Evolutionary conservation across 2,113 vertebrate genomes (phyloP).

Genomic region (Pseudorasbora parva): DNA sequence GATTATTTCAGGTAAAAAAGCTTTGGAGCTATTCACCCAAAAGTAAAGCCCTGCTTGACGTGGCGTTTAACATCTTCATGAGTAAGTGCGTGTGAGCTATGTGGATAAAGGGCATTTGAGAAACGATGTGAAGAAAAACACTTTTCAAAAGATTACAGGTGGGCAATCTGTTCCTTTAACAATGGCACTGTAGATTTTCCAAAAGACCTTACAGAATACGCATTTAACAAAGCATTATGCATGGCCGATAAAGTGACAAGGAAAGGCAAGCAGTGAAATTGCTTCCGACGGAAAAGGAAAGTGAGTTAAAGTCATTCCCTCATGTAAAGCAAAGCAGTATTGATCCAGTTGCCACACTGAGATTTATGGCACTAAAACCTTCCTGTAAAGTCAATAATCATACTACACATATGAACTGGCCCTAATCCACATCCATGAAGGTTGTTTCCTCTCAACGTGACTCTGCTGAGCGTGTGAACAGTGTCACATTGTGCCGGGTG

Average conservation of each 20-base stretch:
- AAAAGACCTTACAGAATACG: conserved; percentile 27
- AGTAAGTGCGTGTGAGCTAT: conserved; percentile 26
- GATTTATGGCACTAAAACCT: conserved; percentile 28
- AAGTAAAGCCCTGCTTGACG: conserved; percentile 5
- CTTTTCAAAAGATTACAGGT: conserved; percentile 34
- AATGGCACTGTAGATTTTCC: conserved; percentile 16
- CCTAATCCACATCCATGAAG: conserved; percentile 18
- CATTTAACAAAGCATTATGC: conserved; percentile 22
- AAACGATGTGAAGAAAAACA: conserved; percentile 27
- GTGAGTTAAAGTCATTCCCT: conserved; percentile 43
- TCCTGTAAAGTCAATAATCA: conserved; percentile 42
- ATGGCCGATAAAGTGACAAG: background rate
- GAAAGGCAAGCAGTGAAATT: background rate
- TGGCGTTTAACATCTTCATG: conserved; percentile 21
- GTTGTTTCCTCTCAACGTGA: conserved; percentile 26
- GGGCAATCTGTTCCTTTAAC: background rate
- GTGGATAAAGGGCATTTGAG: conserved; percentile 10
- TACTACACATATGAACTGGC: conserved; percentile 46
- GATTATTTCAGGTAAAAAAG: conserved; percentile 22
- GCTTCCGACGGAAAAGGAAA: background rate
- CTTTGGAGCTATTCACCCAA: conserved; percentile 9
- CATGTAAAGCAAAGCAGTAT: conserved; percentile 31
- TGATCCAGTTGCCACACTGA: conserved; percentile 33
- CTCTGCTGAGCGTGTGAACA: too few species aligned
- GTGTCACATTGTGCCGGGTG: too few species aligned